Conservation (phyloP, 1,140 invertebrate species). For the Caerostris extrusa region DNA sequence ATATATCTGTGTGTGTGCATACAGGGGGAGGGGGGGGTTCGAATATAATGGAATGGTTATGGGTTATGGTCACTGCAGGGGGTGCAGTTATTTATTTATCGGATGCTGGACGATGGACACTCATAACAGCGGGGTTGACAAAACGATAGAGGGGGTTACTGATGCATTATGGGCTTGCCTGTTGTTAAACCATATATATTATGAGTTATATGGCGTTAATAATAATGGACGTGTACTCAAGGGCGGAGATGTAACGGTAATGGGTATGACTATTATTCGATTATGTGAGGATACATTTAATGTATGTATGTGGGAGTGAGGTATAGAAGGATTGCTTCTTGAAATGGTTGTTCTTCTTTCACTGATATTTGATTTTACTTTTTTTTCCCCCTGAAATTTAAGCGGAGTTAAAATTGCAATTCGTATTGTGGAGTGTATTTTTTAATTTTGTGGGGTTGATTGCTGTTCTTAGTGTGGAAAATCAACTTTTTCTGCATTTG, state of each 20-base stretch:
- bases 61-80: constrained; percentile 72
- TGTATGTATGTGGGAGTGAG: neutral
- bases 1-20: constrained; percentile 21
- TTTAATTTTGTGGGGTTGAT: too few relatives aligned
- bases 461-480: too few relatives aligned
- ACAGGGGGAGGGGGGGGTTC: neutral
- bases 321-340: too few relatives aligned
- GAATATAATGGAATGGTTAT: constrained; percentile 72
- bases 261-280: neutral
- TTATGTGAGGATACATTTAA: neutral
- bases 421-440: too few relatives aligned
- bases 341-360: too few relatives aligned
- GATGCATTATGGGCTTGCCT: constrained; percentile 52
- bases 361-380: too few relatives aligned
- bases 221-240: constrained; percentile 51
- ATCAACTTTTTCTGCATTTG: too few relatives aligned
- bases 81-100: constrained; percentile 66
- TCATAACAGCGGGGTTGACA: constrained; percentile 31
- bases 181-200: constrained; percentile 62
- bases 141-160: constrained; percentile 24
- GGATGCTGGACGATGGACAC: constrained; percentile 53
- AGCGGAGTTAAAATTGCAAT: too few relatives aligned
- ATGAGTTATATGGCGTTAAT: constrained; percentile 71
- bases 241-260: neutral
- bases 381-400: too few relatives aligned